Base-by-base conservation (phyloP, 2,888 invertebrate species). In the Nemotelus pantherinus region DNA sequence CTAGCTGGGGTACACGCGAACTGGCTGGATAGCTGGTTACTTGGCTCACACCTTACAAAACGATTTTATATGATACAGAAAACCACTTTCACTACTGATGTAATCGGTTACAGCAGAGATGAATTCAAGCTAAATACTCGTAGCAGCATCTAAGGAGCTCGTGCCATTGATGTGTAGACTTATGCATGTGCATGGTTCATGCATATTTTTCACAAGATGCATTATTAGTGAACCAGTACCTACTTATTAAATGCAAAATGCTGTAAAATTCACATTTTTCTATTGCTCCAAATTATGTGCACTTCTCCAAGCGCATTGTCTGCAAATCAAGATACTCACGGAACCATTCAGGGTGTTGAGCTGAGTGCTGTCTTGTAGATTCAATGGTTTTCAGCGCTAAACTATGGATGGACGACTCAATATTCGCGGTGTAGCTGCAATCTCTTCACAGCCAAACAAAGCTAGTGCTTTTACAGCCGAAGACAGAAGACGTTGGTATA, bases 1-100 rank as follows among this genome's bases (percentile, higher is more conserved):
- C 44, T 43, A 70, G 55, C 45, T 70, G 43, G 70, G 10, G 70
- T 41, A 41, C 55, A 43, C n/a, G 53, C 68, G 3, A 39, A 43
- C 43, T 65, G 45, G 65, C 65, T 53, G 53, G 47, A 25, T 25
- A 10, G 63, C 48, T 60, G 60, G 47, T 48, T 72, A 58, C 47
- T 60, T 72, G 74, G 74, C 63, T 74, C 74, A 63, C 74, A 74
- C 74, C 74, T 74, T 74, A 74, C 74, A 74, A 74, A 74, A 74
- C 74, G 60, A 10, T 74, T 74, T 74, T 74, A 74, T 68, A 74
- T 77, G 77, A 77, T 70, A 77, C 71, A 53, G 64, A 64, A 81
- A 80, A 80, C 80, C 78, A 80, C 81, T 81, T 81, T 81, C 81
- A 81, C 81, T 79, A 77, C 77, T 80, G 80, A 80, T 80, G 80